phyloP scores from a whole-genome alignment of 2,797 vertebrate genomes.

The Astyanax mexicanus region DNA sequence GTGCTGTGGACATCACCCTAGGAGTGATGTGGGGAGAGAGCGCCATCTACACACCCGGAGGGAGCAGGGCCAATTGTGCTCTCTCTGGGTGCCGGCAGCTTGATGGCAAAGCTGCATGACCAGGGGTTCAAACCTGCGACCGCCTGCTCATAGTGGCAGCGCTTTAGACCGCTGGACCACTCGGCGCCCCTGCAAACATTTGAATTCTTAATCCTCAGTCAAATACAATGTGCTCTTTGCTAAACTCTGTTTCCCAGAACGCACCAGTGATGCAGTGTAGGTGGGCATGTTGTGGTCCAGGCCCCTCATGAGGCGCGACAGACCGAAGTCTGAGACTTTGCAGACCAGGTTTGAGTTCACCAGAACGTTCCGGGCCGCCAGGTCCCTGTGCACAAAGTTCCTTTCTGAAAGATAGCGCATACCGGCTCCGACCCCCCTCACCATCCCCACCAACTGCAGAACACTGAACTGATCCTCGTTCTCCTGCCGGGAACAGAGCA shows the following conservation, averaged over 20 bases:
- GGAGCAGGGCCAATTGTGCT: too few species aligned
- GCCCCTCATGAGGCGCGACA: conserved; percentile 90
- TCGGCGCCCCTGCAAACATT: too few species aligned
- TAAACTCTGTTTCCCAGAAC: conserved; percentile 25
- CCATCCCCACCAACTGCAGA: conserved; percentile 93
- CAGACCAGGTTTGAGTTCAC: conserved; percentile 93
- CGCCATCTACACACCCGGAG: too few species aligned
- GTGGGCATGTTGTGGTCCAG: conserved; percentile 85
- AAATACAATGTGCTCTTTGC: too few species aligned
- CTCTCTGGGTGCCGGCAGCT: too few species aligned
- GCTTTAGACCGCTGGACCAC: too few species aligned
- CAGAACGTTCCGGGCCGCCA: conserved; percentile 92
- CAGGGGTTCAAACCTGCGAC: too few species aligned
- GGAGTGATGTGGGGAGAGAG: too few species aligned
- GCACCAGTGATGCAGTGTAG: conserved; percentile 83
- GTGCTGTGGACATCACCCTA: too few species aligned
- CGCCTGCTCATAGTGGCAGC: too few species aligned
- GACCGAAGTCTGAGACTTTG: conserved; percentile 95
- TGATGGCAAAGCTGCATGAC: too few species aligned
- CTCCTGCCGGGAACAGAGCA: conserved; percentile 65
- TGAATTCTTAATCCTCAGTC: too few species aligned
- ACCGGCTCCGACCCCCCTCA: conserved; percentile 92
- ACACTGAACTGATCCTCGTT: conserved; percentile 86
- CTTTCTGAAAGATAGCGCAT: conserved; percentile 96
- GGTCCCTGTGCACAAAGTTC: conserved; percentile 93